These are phyloP conservation scores for Nansenia antarctica DNA, from an alignment of 2,113 vertebrate species.

Conservation along the genomic window DNA sequence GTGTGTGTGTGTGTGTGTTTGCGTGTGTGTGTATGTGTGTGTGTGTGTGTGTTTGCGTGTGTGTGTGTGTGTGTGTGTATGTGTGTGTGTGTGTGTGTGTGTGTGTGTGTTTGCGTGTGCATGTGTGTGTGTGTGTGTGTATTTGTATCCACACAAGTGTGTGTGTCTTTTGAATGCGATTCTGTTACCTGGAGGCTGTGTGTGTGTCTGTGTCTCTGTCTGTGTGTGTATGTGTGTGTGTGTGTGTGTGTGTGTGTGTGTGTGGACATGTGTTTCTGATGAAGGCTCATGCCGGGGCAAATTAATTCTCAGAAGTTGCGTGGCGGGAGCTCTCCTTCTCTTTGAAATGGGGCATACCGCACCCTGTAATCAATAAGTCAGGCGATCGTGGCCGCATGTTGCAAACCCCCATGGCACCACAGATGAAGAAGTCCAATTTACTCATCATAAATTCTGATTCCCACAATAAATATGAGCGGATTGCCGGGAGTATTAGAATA, in stretches of 20 bases:
- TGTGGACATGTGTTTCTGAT: constrained; percentile 82
- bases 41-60: constrained; percentile 24
- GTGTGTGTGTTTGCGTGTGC: neutral
- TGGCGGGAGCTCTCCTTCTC: constrained; percentile 77
- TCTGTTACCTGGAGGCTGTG: neutral
- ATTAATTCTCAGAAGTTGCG: constrained; percentile 84
- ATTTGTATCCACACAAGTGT: neutral
- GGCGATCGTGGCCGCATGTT: constrained; percentile 72
- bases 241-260: constrained; percentile 23
- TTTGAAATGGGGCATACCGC: constrained; percentile 81
- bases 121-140: constrained; percentile 2
- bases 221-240: neutral
- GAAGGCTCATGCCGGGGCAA: constrained; percentile 79
- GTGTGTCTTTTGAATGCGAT: neutral
- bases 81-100: constrained; percentile 37
- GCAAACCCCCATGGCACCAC: constrained; percentile 75
- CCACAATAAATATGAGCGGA: constrained; percentile 73
- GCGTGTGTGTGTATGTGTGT: constrained; percentile 16
- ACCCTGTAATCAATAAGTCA: constrained; percentile 84
- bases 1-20: constrained; percentile 5
- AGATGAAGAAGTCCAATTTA: constrained; percentile 77
- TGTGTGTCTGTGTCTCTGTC: neutral
- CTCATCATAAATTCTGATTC: constrained; percentile 80
- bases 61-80: constrained; percentile 36
- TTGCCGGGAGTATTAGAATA: constrained; percentile 72